A percentile compares a stretch with the other conserved stretches of the same genome.
Evolutionary conservation across 92 coral and sea anemone genomes (phyloP).

Genomic region (Chrysogorgia sp.): DNA sequence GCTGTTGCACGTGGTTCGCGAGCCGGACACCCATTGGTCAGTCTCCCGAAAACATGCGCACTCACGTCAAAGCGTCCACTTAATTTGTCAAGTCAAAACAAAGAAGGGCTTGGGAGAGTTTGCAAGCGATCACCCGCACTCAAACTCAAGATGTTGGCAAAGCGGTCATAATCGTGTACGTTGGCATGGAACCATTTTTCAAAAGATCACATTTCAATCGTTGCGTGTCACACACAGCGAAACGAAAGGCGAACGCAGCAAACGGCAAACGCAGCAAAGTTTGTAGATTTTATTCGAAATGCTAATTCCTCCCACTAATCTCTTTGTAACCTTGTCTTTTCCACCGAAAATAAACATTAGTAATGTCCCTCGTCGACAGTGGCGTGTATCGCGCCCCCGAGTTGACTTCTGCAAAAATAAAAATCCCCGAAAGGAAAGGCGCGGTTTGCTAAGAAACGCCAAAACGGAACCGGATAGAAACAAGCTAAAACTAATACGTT

Average conservation of each 20-base stretch:
- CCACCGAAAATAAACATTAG: slow-evolving; percentile 89
- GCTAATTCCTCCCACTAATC: slow-evolving; percentile 11
- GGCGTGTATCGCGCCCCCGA: not conserved
- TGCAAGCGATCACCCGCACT: slow-evolving; percentile 9
- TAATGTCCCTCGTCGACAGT: slow-evolving; percentile 12
- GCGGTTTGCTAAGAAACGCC: not conserved
- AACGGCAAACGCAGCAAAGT: not conserved
- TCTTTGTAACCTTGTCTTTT: slow-evolving; percentile 79
- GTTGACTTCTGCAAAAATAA: not conserved
- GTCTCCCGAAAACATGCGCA: slow-evolving; percentile 36
- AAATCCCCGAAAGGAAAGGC: not conserved
- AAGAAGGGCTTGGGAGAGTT: slow-evolving; percentile 41
- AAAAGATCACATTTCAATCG: not conserved
- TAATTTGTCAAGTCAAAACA: slow-evolving; percentile 40
- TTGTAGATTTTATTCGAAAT: not conserved
- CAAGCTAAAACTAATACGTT: not conserved
- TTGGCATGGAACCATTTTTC: not conserved
- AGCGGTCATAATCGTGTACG: not conserved
- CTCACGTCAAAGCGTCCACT: slow-evolving; percentile 11
- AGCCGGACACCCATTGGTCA: slow-evolving; percentile 24
- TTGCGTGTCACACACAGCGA: not conserved
- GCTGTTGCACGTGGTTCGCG: slow-evolving; percentile 30
- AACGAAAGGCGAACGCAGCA: not conserved
- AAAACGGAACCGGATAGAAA: slow-evolving; percentile 1
- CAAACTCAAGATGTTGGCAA: not conserved